Evolutionary conservation across 2,797 vertebrate species (phyloP).

Genomic region (Iguana delicatissima): DNA sequence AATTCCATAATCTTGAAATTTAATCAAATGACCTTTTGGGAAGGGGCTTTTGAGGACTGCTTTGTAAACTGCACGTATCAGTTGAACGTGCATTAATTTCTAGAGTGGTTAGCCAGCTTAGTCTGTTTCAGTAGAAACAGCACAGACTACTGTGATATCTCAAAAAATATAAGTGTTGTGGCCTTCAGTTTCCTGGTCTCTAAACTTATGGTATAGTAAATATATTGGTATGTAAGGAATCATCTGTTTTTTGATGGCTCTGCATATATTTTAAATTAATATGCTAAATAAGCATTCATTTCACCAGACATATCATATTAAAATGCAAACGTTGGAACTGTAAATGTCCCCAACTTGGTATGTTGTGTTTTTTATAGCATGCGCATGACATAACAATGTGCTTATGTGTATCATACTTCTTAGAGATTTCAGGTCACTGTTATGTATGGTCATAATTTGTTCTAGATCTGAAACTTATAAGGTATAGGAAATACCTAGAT

Average conservation of each 20-base stretch:
- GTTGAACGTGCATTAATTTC: not conserved
- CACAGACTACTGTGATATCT: too few species aligned
- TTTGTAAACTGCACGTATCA: not conserved
- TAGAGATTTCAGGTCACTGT: not conserved
- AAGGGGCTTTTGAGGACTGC: not conserved
- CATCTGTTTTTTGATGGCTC: too few species aligned
- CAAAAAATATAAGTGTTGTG: too few species aligned
- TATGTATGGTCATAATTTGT: not conserved
- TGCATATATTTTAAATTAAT: not conserved
- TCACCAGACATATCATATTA: not conserved
- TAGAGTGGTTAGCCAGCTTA: not conserved
- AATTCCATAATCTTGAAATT: not conserved
- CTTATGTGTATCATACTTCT: not conserved
- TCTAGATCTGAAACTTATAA: not conserved
- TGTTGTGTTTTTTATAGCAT: not conserved
- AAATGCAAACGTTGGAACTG: not conserved
- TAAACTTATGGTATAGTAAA: too few species aligned
- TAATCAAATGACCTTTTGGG: slow-evolving; percentile 33
- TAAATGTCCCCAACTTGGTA: not conserved
- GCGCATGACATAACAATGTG: not conserved
- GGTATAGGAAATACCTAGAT: not conserved
- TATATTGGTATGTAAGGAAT: too few species aligned
- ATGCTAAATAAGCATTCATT: not conserved
- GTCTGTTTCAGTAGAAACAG: not conserved
- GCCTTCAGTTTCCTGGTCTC: too few species aligned